Base-by-base conservation (phyloP, 2,113 vertebrate species). In the Chaetorhynchus papuensis region DNA sequence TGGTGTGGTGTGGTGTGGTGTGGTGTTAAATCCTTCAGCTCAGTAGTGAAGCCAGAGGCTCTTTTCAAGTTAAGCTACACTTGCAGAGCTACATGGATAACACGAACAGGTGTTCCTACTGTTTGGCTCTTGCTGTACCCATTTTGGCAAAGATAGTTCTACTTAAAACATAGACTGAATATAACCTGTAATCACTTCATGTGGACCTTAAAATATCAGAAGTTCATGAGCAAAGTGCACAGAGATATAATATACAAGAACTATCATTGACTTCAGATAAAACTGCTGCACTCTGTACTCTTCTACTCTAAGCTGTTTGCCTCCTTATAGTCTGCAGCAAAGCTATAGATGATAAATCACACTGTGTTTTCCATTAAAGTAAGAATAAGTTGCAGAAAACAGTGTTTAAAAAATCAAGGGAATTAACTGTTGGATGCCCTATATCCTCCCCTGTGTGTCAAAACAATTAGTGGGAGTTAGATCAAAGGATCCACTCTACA, bases 401-500 rank as follows among this genome's bases (percentile, higher is more conserved):
- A 0, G 41, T 42, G 33, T 39, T 83, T 74, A 37, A 87, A 96
- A 81, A 57, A 61, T 24, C 56, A 94, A 31, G 39, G 41, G 83
- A 77, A 87, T 94, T 83, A 85, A 79, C 41, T 92, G 23, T 80
- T 42, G 50, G 57, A 33, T 89, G 49, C 37, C 64, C 66, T 83
- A 9, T 28, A 66, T 54, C 75, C 63, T 83, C 68, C 49, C 8
- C 42, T 3, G 5, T 60, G 13, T 87, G 63, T 91, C 95, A 93
- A 74, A 94, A 53, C 53, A 94, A 94, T 94, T 93, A 95, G 68
- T 31, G 68, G 94, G 84, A 83, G 77, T 52, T 81, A 80, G 83
- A 91, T 95, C 92, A 95, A 93, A 95, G 45, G 45, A 89, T 64
- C 37, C 21, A 52, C 57, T 57, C 70, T 85, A 63, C 23, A 71